phyloP scores from a whole-genome alignment of 2,113 vertebrate genomes.

The Cebus imitator region DNA sequence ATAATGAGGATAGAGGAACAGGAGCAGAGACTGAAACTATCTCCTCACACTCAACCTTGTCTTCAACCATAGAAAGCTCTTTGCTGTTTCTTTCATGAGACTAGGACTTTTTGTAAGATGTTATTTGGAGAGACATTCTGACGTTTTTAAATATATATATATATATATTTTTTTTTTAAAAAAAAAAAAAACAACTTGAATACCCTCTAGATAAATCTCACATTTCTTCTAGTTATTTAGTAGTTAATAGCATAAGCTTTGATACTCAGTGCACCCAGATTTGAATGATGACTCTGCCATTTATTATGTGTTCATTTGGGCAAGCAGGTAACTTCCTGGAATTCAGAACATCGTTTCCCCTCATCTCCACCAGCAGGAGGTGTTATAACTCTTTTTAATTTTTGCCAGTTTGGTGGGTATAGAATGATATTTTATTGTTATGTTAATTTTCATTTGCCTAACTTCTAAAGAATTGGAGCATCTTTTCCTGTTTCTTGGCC shows the following conservation, averaged over 20 bases:
- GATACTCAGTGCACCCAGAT: rapidly evolving
- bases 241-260: neutral
- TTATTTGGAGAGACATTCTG: neutral
- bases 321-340: neutral
- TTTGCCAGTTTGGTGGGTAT: neutral
- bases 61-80: neutral
- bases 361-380: constrained; percentile 56
- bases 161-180: no score
- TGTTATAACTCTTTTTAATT: neutral
- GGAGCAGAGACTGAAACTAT: neutral
- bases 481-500: neutral
- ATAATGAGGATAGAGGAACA: neutral
- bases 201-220: neutral
- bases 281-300: neutral
- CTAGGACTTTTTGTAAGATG: neutral
- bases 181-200: neutral
- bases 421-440: neutral
- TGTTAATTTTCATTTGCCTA: neutral
- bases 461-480: neutral
- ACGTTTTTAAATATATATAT: no score
- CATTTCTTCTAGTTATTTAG: neutral
- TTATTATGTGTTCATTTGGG: no score
- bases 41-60: neutral
- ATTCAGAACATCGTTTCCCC: neutral
- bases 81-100: neutral